Conservation (phyloP, 2,113 vertebrate species). For the Oryzias curvinotus region DNA sequence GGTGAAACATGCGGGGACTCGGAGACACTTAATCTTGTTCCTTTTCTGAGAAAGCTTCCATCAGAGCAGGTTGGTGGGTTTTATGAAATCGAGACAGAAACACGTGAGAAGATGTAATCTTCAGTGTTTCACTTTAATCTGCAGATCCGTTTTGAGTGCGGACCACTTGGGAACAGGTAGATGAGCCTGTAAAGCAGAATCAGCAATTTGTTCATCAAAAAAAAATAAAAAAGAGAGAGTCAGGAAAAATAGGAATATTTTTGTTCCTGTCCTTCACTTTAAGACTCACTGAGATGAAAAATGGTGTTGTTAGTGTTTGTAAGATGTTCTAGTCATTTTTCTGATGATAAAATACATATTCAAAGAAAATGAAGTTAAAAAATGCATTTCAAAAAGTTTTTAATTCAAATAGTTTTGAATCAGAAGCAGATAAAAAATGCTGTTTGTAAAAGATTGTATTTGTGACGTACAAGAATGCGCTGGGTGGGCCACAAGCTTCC, state of each 20-base stretch:
- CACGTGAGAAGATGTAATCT: conserved; percentile 35
- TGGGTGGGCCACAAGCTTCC: no score
- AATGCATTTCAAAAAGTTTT: no score
- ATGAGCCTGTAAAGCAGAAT: conserved; percentile 24
- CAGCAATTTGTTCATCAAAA: conserved; percentile 35
- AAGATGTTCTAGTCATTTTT: no score
- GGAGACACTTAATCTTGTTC: conserved; percentile 29
- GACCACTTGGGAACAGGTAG: conserved; percentile 18
- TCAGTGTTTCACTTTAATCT: conserved; percentile 38
- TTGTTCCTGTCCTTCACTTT: conserved; percentile 28
- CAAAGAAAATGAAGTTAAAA: no score
- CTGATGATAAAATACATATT: no score
- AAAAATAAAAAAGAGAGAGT: background rate
- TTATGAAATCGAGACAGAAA: conserved; percentile 38
- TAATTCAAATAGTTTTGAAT: no score
- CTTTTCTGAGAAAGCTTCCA: conserved; percentile 35
- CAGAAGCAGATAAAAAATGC: no score
- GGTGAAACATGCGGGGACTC: conserved; percentile 34
- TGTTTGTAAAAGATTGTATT: no score
- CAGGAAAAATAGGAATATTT: background rate
- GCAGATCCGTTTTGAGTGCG: conserved; percentile 8
- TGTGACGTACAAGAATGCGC: no score
- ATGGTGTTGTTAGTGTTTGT: no score
- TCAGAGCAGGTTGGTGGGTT: conserved; percentile 18
- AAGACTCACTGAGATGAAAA: no score